These are phyloP conservation scores for Coremacera marginata DNA, from an alignment of 2,888 invertebrate species.

Conservation along the genomic window DNA sequence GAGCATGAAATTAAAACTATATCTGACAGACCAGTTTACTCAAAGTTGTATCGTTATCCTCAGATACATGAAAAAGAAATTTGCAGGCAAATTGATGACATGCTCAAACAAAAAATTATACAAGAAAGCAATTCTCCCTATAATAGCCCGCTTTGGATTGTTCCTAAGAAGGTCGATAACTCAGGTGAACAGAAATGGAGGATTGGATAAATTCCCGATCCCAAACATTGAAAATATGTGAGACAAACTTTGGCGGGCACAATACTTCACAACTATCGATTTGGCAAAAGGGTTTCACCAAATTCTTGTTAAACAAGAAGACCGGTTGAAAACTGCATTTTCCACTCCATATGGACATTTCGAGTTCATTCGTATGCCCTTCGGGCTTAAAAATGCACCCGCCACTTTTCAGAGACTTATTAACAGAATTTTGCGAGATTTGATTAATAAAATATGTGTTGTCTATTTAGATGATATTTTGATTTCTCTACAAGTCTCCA, in stretches of 20 bases:
- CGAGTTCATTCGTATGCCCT: too few species aligned
- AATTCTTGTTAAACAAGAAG: constrained; percentile 13
- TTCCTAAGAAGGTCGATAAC: constrained; percentile 26
- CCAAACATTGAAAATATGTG: constrained; percentile 22
- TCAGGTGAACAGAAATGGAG: constrained; percentile 20
- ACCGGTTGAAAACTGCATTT: too few species aligned
- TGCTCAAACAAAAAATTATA: constrained; percentile 5
- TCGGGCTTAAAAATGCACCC: too few species aligned
- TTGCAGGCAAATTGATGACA: background rate
- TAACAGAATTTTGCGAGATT: too few species aligned
- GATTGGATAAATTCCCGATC: constrained; percentile 21
- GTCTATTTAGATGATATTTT: too few species aligned
- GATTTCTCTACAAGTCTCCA: too few species aligned
- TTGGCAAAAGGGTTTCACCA: constrained; percentile 31
- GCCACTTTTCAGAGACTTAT: too few species aligned
- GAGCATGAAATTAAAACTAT: constrained; percentile 3
- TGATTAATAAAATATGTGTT: too few species aligned
- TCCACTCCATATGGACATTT: too few species aligned
- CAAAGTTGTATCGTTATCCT: constrained; percentile 22
- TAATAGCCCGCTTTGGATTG: constrained; percentile 29
- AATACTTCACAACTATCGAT: constrained; percentile 23
- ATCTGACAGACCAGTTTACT: constrained; percentile 2
- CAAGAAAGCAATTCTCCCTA: constrained; percentile 26
- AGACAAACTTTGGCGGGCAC: constrained; percentile 12
- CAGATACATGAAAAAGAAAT: constrained; percentile 16